Evolutionary conservation across 2,797 vertebrate genomes (phyloP), one percentile per base, ranked within the genome.

Genomic region (Ciconia nigra): DNA sequence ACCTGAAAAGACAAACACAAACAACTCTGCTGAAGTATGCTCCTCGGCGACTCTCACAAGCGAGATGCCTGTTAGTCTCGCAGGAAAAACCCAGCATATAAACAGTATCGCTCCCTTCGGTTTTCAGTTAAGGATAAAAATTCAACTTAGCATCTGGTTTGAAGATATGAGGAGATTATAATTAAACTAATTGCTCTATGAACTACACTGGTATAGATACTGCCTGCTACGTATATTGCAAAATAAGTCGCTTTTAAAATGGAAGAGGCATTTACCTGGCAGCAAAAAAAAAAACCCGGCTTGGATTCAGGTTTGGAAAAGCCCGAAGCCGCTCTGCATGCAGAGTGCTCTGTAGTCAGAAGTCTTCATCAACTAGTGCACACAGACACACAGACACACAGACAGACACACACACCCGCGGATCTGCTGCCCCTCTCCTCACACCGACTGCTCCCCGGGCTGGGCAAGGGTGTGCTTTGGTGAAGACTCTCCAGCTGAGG

Each of bases 241-340:
- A 79, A 83, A 65, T 18, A 84, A 92, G 47, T 72, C 77, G 81
- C 35, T 90, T 89, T 93, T 86, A n/a, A 91, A 94, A 91, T 44
- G 44, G 83, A 91, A 94, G 49, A 94, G 86, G 28, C 42, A 78
- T 84, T 91, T 84, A 96, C 89, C 76, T 78, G 79, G 47, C 78
- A 96, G 78, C 0, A 31, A 61, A 86, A 62, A 62, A 17, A 11
- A 20, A 18, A 66, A 22, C 22, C 17, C 28, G 10, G 29, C 77
- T 79, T 63, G 55, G 77, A 65, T 83, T 92, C 55, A 91, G 71
- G 71, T 83, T 87, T 87, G 63, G 51, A 61, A 78, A 51, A 93
- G 65, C 92, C 92, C 2, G 3, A 94, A 88, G 85, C 90, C 26
- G 69, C 92, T 78, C 82, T 67, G 69, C 47, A 22, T 66, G 92